phyloP scores from a whole-genome alignment of 1,140 invertebrate genomes.

The Drosophila grimshawi region DNA sequence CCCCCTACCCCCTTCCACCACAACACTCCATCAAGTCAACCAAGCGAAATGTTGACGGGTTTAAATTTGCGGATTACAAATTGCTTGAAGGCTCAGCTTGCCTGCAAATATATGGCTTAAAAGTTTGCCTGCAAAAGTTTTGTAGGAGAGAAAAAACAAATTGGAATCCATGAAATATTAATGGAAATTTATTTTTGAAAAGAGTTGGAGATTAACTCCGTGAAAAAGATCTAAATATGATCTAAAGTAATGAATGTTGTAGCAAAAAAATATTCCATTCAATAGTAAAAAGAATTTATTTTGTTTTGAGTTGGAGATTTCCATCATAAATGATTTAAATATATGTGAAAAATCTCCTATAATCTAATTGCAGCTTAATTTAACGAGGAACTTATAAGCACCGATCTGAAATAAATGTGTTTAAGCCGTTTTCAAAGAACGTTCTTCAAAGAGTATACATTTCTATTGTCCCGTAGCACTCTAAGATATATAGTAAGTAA shows the following conservation, averaged over 20 bases:
- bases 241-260: no score
- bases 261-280: no score
- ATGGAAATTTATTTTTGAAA: background rate
- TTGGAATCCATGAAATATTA: no score
- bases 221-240: no score
- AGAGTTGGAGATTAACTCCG: background rate
- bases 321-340: no score
- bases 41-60: constrained; percentile 17
- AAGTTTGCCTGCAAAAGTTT: background rate
- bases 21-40: background rate
- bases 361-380: no score
- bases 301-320: background rate
- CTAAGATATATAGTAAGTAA: background rate
- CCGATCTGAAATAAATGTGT: no score
- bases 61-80: constrained; percentile 22
- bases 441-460: no score
- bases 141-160: background rate
- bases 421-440: no score
- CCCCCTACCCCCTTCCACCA: background rate
- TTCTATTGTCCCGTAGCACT: no score
- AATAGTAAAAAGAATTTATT: background rate
- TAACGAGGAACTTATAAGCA: no score
- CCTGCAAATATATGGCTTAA: constrained; percentile 1
- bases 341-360: no score
- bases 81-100: constrained; percentile 17